Percentiles rank a stretch among this genome's conserved stretches.
Conservation (phyloP, 2,113 vertebrate species). For the Lampris megalopsis region DNA sequence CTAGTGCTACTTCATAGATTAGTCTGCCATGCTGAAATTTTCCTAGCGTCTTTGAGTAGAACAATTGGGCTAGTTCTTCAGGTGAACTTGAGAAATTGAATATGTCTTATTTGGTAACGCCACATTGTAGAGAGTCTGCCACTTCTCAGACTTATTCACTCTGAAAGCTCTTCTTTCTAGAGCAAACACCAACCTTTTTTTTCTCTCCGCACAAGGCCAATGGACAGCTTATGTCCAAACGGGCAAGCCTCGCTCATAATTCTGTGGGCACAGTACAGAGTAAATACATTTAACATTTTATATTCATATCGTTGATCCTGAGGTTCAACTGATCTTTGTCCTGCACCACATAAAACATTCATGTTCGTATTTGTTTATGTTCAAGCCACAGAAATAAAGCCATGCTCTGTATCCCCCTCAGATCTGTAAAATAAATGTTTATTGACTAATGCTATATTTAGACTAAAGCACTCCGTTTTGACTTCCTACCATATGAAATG, state of each 20-base stretch:
- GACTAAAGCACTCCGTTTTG: slow-evolving; percentile 57
- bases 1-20: slow-evolving; percentile 21
- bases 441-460: slow-evolving; percentile 74
- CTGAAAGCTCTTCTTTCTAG: slow-evolving; percentile 77
- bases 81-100: slow-evolving; percentile 57
- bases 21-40: not conserved
- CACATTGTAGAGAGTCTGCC: slow-evolving; percentile 78
- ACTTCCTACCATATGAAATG: slow-evolving; percentile 67
- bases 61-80: slow-evolving; percentile 47
- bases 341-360: slow-evolving; percentile 69
- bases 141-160: slow-evolving; percentile 78
- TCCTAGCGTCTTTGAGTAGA: slow-evolving; percentile 27
- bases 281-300: slow-evolving; percentile 78
- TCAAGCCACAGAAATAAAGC: slow-evolving; percentile 59
- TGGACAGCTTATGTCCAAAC: slow-evolving; percentile 68
- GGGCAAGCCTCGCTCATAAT: slow-evolving; percentile 64
- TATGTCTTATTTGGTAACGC: slow-evolving; percentile 72
- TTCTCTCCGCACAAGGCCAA: slow-evolving; percentile 59
- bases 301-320: slow-evolving; percentile 64
- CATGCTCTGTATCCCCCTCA: slow-evolving; percentile 59
- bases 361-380: slow-evolving; percentile 70
- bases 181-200: slow-evolving; percentile 67
- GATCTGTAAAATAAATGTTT: slow-evolving; percentile 71
- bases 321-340: slow-evolving; percentile 72
- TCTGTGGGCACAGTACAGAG: slow-evolving; percentile 63